phyloP scores from a whole-genome alignment of 2,113 vertebrate genomes.

The Ochotona princeps region DNA sequence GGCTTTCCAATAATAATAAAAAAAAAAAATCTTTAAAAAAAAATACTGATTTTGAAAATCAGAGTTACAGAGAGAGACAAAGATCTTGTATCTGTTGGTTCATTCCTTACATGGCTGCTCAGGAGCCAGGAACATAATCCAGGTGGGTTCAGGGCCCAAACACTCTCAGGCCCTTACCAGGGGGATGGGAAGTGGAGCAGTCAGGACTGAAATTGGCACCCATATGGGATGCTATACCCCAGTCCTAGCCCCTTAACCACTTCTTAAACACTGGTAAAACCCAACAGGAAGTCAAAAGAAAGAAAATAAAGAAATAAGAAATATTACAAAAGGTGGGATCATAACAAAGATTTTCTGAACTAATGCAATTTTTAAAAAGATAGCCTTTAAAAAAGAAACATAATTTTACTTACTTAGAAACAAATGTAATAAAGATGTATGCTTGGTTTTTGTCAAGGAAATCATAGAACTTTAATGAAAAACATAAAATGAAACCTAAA shows the following conservation, averaged over 20 bases:
- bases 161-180: too few species aligned
- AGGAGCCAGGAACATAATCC: too few species aligned
- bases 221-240: too few species aligned
- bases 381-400: constrained; percentile 33
- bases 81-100: too few species aligned
- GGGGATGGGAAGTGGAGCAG: too few species aligned
- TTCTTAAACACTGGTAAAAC: neutral
- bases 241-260: neutral
- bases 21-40: too few species aligned
- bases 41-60: too few species aligned
- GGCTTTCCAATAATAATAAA: too few species aligned
- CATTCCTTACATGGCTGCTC: too few species aligned
- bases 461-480: constrained; percentile 4
- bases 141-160: too few species aligned
- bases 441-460: constrained; percentile 23
- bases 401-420: neutral
- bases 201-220: too few species aligned
- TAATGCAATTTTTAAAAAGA: constrained; percentile 41
- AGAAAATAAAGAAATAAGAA: neutral
- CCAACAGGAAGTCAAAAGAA: neutral
- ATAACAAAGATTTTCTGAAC: constrained; percentile 52
- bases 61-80: too few species aligned
- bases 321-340: constrained; percentile 24
- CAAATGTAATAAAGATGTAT: constrained; percentile 8
- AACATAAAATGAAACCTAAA: constrained; percentile 40